phyloP scores from a whole-genome alignment of 2,113 vertebrate genomes.

The Aegithalos caudatus region DNA sequence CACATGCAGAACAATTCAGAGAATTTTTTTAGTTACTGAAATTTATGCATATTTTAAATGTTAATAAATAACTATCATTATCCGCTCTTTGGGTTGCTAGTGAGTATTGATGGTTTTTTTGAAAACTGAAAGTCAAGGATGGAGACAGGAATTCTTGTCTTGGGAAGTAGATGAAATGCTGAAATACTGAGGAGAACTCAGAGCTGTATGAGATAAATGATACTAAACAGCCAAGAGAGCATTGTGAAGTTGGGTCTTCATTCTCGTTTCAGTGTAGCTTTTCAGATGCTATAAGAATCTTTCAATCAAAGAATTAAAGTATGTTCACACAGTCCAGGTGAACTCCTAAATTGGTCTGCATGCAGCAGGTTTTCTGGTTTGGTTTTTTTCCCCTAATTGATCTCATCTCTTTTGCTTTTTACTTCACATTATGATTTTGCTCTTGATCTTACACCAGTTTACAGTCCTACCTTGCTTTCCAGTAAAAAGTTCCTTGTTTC shows the following conservation, averaged over 20 bases:
- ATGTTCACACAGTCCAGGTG: neutral
- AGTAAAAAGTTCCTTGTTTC: neutral
- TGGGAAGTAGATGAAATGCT: neutral
- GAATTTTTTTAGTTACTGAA: conserved; percentile 30
- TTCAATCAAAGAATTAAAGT: neutral
- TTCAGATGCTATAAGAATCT: neutral
- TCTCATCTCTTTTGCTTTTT: neutral
- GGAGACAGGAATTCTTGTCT: neutral
- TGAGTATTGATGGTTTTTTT: neutral
- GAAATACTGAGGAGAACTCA: neutral
- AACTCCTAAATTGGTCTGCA: neutral
- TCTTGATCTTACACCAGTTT: neutral
- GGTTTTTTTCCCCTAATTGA: neutral
- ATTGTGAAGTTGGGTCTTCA: neutral
- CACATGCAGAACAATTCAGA: neutral
- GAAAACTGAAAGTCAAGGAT: neutral
- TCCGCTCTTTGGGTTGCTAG: neutral
- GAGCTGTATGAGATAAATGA: neutral
- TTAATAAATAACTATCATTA: conserved; percentile 52
- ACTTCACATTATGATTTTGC: neutral
- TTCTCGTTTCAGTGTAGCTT: neutral
- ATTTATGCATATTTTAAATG: conserved; percentile 33
- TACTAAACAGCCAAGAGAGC: neutral
- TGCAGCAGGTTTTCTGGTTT: neutral
- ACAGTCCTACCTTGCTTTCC: neutral